Conservation (phyloP, 2,888 invertebrate genomes). For the Ypsolopha sequella region DNA sequence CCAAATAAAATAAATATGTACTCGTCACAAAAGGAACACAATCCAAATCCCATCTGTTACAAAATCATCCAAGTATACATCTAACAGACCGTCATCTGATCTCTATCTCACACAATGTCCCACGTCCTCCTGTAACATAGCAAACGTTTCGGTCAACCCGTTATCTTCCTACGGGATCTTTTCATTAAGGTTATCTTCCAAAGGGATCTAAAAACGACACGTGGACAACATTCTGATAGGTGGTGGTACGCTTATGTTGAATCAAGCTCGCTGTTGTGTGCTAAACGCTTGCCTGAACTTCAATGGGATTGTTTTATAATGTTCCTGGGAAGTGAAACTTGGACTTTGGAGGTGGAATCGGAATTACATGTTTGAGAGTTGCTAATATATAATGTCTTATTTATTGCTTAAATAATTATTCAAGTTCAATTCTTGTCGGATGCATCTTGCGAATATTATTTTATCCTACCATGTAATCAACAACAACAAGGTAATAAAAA, state of each 20-base stretch:
- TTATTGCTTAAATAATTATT: too few species aligned
- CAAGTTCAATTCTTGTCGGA: too few species aligned
- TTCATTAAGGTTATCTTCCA: slow-evolving; percentile 61
- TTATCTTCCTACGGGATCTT: slow-evolving; percentile 49
- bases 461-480: too few species aligned
- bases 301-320: slow-evolving; percentile 11
- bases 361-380: background rate
- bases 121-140: slow-evolving; percentile 1
- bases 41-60: background rate
- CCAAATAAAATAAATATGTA: too few species aligned
- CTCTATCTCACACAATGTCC: background rate
- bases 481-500: too few species aligned
- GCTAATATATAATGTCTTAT: background rate
- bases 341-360: background rate
- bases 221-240: slow-evolving; percentile 28
- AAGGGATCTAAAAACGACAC: slow-evolving; percentile 31
- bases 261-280: background rate
- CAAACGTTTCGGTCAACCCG: slow-evolving; percentile 5
- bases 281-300: slow-evolving; percentile 5
- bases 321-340: slow-evolving; percentile 4
- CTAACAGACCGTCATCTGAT: background rate
- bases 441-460: too few species aligned
- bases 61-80: background rate
- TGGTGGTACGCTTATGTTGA: background rate
- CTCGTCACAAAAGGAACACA: slow-evolving; percentile 12